Percentiles rank a stretch among this genome's conserved stretches.
phyloP scores from a whole-genome alignment of 2,113 vertebrate species.

The Sylvia atricapilla region DNA sequence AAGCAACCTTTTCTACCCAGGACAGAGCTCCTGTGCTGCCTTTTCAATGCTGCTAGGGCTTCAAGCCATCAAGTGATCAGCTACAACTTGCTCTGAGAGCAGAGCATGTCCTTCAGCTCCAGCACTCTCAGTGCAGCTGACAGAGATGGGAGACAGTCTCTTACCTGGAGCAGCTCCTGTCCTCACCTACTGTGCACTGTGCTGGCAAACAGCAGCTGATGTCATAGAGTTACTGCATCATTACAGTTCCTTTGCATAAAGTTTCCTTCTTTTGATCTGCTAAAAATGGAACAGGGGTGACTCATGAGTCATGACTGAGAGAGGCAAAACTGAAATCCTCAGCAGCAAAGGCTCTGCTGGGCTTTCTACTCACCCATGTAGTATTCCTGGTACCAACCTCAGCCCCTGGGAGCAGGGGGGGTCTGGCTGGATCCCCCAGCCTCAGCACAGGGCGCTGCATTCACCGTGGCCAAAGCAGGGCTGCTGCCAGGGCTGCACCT shows the following conservation, averaged over 20 bases:
- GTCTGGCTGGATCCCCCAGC: neutral
- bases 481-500: too few relatives aligned
- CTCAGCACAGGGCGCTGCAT: too few relatives aligned
- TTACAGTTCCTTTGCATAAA: neutral
- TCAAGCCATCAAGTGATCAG: neutral
- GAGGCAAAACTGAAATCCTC: neutral
- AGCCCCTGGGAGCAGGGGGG: fast-evolving
- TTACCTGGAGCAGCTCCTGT: neutral
- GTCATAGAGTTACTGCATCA: neutral
- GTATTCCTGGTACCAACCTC: neutral
- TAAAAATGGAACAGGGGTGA: neutral
- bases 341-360: neutral
- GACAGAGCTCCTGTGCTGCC: neutral
- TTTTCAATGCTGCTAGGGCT: neutral
- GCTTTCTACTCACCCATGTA: neutral
- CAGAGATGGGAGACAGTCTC: neutral
- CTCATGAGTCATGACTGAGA: neutral
- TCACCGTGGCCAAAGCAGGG: too few relatives aligned
- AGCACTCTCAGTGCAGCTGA: neutral
- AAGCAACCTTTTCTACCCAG: neutral
- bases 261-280: neutral
- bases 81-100: neutral
- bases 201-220: neutral
- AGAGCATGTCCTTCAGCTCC: neutral
- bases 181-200: neutral